Evolutionary conservation across 2,797 vertebrate species (phyloP).

Genomic region (Ataeniobius toweri): DNA sequence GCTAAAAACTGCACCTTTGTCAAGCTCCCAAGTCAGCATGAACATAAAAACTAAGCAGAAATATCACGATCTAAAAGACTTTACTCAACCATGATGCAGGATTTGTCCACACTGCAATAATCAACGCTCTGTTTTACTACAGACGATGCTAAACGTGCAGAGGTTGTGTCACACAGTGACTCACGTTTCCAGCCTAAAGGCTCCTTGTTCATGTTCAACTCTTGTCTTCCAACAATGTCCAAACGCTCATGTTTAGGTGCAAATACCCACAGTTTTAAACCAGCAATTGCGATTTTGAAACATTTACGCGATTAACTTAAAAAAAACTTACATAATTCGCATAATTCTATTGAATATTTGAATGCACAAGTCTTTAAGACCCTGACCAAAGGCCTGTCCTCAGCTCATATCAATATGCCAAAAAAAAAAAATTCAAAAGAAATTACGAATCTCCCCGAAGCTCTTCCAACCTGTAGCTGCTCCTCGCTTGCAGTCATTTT

Average conservation of each 20-base stretch:
- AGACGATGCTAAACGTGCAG: slow-evolving; percentile 43
- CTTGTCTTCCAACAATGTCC: slow-evolving; percentile 5
- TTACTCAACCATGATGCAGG: slow-evolving; percentile 30
- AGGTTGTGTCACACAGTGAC: slow-evolving; percentile 42
- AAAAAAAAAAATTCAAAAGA: neutral
- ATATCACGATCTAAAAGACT: neutral
- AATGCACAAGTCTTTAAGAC: neutral
- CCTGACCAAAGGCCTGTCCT: slow-evolving; percentile 21
- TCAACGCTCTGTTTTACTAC: slow-evolving; percentile 37
- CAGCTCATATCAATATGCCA: slow-evolving; percentile 1
- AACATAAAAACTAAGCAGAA: neutral
- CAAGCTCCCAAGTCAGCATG: neutral
- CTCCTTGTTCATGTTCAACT: slow-evolving; percentile 44
- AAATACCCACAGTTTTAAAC: neutral
- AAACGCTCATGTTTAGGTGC: neutral
- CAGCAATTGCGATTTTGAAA: neutral
- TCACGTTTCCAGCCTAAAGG: slow-evolving; percentile 25
- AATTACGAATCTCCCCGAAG: neutral
- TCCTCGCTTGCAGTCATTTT: slow-evolving; percentile 12
- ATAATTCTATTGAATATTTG: neutral
- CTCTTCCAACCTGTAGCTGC: slow-evolving; percentile 73
- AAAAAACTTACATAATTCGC: too few species aligned
- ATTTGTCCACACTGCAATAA: slow-evolving; percentile 18
- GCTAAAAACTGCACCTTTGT: neutral
- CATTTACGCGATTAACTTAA: neutral